Percentiles rank a stretch among this genome's conserved stretches.
Conservation (phyloP, 1,140 invertebrate species). For the Halictus rubicundus region DNA sequence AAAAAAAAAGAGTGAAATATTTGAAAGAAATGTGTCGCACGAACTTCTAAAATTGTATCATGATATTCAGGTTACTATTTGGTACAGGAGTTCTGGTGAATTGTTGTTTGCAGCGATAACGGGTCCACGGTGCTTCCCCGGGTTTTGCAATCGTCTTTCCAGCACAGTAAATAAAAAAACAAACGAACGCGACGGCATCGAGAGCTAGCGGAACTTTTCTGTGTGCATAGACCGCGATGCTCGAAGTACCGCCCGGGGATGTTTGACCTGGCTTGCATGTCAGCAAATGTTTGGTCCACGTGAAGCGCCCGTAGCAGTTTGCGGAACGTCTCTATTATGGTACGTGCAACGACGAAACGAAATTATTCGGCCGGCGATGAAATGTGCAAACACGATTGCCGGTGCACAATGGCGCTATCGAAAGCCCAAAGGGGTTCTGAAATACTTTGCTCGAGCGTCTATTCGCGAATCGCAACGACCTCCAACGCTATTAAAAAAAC, state of each 20-base stretch:
- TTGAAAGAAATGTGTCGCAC: no score
- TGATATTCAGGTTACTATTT: no score
- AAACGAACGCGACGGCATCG: not conserved
- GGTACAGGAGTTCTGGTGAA: no score
- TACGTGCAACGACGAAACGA: constrained; percentile 37
- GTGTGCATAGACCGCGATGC: not conserved
- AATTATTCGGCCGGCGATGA: constrained; percentile 39
- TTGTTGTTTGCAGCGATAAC: no score
- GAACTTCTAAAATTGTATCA: no score
- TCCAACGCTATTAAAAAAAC: no score
- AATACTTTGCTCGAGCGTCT: not conserved
- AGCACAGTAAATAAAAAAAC: not conserved
- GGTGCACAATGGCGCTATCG: no score
- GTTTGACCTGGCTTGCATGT: constrained; percentile 63
- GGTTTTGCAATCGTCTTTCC: no score
- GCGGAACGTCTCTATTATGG: constrained; percentile 68
- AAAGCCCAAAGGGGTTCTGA: not conserved
- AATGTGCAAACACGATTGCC: constrained; percentile 15
- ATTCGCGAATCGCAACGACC: not conserved
- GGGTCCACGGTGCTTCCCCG: no score
- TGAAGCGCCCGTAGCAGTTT: constrained; percentile 73
- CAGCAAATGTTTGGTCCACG: constrained; percentile 74
- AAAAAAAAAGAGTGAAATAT: no score
- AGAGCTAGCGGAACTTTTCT: not conserved
- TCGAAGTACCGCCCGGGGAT: constrained; percentile 65